phyloP scores from a whole-genome alignment of 2,888 invertebrate genomes.

The Agrochola circellaris region DNA sequence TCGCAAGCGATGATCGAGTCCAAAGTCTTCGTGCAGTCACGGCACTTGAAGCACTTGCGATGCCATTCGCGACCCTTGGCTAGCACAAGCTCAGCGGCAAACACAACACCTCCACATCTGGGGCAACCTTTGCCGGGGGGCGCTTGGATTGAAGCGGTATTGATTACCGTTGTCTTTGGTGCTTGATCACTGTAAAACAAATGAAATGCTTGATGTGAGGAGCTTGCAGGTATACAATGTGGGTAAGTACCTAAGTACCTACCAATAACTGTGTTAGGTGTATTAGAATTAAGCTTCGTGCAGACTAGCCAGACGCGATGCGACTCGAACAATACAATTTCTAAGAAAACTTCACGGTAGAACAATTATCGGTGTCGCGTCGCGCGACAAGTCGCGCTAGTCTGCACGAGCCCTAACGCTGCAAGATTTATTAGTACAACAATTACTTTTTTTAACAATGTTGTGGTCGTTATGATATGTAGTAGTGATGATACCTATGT shows the following conservation, averaged over 20 bases:
- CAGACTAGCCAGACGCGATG: too few species aligned
- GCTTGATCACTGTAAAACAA: constrained; percentile 92
- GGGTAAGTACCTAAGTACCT: not conserved
- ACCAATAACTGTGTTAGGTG: constrained; percentile 15
- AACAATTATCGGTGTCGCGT: too few species aligned
- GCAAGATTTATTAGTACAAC: constrained; percentile 33
- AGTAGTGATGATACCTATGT: not conserved
- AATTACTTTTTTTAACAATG: constrained; percentile 12
- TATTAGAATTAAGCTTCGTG: too few species aligned
- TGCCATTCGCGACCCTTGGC: constrained; percentile 98
- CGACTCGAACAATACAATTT: too few species aligned
- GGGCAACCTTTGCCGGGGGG: constrained; percentile 97
- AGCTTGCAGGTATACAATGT: constrained; percentile 8
- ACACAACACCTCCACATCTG: constrained; percentile 97
- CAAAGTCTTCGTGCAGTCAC: constrained; percentile 97
- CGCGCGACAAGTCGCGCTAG: too few species aligned
- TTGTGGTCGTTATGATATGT: not conserved
- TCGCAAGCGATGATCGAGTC: constrained; percentile 99
- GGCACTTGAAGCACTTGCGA: constrained; percentile 98
- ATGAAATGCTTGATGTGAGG: constrained; percentile 16
- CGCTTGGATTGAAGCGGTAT: constrained; percentile 95
- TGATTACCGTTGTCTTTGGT: constrained; percentile 94
- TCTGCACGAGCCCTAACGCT: not conserved
- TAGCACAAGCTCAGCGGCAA: constrained; percentile 98
- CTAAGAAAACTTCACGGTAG: too few species aligned